Conservation (phyloP, 2,888 invertebrate species). For the Disparrhopalites patrizii region DNA sequence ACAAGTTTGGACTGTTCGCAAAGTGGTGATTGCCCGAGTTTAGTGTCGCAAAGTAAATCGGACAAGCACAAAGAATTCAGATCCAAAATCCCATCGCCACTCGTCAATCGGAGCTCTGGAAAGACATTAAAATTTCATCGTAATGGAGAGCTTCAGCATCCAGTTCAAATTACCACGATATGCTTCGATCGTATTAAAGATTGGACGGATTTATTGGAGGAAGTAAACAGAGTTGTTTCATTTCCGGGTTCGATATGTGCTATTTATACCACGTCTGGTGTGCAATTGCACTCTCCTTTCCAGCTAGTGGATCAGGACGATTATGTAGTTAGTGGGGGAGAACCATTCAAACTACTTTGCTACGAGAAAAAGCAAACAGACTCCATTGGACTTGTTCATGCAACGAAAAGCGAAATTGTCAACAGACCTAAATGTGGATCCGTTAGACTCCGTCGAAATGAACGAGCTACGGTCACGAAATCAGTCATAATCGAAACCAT, state of each 20-base stretch:
- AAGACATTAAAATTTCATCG: constrained; percentile 36
- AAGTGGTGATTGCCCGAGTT: constrained; percentile 12
- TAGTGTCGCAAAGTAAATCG: constrained; percentile 3
- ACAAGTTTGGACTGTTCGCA: constrained; percentile 16
- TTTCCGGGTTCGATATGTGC: constrained; percentile 33
- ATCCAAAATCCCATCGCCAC: constrained; percentile 28
- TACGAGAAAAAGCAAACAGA: constrained; percentile 3
- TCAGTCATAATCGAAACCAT: constrained; percentile 43
- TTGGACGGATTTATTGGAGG: constrained; percentile 39
- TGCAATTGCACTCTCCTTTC: constrained; percentile 29
- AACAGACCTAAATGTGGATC: constrained; percentile 22
- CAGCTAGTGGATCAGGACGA: constrained; percentile 37
- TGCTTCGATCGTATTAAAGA: constrained; percentile 29
- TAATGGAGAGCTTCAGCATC: constrained; percentile 37
- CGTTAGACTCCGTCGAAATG: constrained; percentile 28
- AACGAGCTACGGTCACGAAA: constrained; percentile 36
- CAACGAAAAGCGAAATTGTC: constrained; percentile 15
- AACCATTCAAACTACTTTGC: constrained; percentile 33
- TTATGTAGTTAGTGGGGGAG: constrained; percentile 40
- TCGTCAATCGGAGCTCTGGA: constrained; percentile 9
- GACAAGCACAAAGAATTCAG: constrained; percentile 12
- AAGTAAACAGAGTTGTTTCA: constrained; percentile 33
- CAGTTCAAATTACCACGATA: constrained; percentile 26
- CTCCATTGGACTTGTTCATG: neutral
- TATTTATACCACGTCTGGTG: constrained; percentile 42